Percentiles rank a stretch among this genome's conserved stretches.
phyloP scores from a whole-genome alignment of 1,140 invertebrate genomes.

The Zaprionus kolodkinae region DNA sequence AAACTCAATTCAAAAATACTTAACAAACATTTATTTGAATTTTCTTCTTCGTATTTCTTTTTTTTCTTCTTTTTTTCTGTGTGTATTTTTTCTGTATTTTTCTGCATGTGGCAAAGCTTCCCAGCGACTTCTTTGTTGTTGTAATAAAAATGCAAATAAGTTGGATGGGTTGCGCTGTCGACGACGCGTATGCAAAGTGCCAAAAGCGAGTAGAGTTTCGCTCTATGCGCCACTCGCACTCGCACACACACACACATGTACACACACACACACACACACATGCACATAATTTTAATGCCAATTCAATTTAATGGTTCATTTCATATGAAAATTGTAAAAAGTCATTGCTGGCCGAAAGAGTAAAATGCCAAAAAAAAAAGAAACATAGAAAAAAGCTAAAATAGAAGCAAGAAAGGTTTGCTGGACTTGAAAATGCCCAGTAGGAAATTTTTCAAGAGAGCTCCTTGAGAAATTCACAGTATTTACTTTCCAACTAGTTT shows the following conservation, averaged over 20 bases:
- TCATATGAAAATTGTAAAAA: conserved; percentile 83
- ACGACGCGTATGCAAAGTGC: conserved; percentile 76
- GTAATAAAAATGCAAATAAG: conserved; percentile 82
- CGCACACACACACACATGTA: not conserved
- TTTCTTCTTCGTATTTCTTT: conserved; percentile 41
- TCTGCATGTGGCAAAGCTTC: conserved; percentile 44
- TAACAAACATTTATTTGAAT: conserved; percentile 82
- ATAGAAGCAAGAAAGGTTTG: not conserved
- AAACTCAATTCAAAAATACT: conserved; percentile 82
- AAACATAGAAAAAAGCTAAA: conserved; percentile 31
- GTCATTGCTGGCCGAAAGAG: conserved; percentile 76
- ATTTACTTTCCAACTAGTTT: too few species aligned
- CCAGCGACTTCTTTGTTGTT: conserved; percentile 68
- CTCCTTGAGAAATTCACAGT: too few species aligned
- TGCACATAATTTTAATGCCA: conserved; percentile 81
- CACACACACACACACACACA: conserved; percentile 38
- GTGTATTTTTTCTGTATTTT: conserved; percentile 10
- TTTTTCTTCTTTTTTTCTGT: conserved; percentile 27
- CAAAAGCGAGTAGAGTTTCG: conserved; percentile 61
- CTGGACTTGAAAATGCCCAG: not conserved
- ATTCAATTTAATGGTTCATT: conserved; percentile 83
- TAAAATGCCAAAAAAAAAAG: conserved; percentile 46
- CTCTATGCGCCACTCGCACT: conserved; percentile 24
- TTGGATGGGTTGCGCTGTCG: conserved; percentile 67
- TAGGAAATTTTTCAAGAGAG: not conserved